Evolutionary conservation across 2,888 invertebrate species (phyloP), one percentile per base, ranked within the genome.

Genomic region (Phymatocera aterrima): DNA sequence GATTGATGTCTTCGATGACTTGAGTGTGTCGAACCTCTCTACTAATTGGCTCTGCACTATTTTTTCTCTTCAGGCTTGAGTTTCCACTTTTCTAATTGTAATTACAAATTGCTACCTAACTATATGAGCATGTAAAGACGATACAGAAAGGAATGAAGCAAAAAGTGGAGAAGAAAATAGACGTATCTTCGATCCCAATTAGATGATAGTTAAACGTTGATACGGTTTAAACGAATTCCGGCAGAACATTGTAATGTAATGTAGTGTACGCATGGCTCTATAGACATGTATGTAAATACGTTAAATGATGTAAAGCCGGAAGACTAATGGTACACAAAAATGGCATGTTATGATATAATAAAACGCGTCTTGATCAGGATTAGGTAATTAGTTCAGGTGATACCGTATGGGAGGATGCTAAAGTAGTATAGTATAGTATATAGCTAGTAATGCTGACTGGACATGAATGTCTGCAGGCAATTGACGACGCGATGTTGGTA

Each of bases 281-380:
- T 2, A 12, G 12, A 46, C 3, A 15, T 46, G 5, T 15, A n/a
- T 28, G 28, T 40, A 40, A 8, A 8, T 40, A 57, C 15, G 51
- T 24, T 72, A 31, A 43, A 28, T 24, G 46, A 43, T 46, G n/a
- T 15, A 5, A 34, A 46, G 68, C 24, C 40, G 31, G 51, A 46
- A 48, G 70, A 46, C 70, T 28, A 46, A 43, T 68, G 43, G 68
- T 68, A 43, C 37, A 68, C 68, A 68, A 51, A 72, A 72, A 72
- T 51, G 15, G 75, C 60, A 75, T 57, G 75, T 51, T 51, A 34
- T 24, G 57, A 75, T 51, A 75, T 37, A 75, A 75, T 75, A 57
- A 75, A 60, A 75, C 21, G 57, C 57, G 54, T 37, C 40, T 57
- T 75, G 75, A 75, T 75, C 75, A 40, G 75, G 60, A 75, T 75